Evolutionary conservation across 2,888 invertebrate species (phyloP).

Genomic region (Alentia gelatinosa): DNA sequence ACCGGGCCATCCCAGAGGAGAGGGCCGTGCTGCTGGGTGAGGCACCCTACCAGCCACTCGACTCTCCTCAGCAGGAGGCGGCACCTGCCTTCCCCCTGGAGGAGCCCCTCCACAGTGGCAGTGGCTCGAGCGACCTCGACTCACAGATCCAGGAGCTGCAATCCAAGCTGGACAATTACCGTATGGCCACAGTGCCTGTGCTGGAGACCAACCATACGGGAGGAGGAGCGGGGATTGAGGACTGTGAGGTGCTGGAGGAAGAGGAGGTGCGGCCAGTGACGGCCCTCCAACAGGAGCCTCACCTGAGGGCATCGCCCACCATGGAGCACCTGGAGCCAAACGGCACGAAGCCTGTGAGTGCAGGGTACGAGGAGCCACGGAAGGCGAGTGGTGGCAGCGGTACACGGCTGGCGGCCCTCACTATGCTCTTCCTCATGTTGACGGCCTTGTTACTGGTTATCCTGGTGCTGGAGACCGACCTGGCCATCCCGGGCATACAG

Average conservation of each 20-base stretch:
- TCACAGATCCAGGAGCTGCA: slow-evolving; percentile 60
- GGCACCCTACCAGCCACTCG: slow-evolving; percentile 41
- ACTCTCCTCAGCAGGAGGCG: slow-evolving; percentile 41
- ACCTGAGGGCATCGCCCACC: background rate
- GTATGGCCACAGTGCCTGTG: background rate
- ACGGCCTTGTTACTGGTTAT: slow-evolving; percentile 55
- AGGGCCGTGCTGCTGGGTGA: background rate
- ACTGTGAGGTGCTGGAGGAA: background rate
- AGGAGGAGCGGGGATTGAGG: background rate
- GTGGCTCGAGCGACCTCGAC: slow-evolving; percentile 56
- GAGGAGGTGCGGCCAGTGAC: background rate
- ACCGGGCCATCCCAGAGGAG: slow-evolving; percentile 47
- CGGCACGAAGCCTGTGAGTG: background rate
- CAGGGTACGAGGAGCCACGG: background rate
- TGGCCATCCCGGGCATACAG: slow-evolving; percentile 61
- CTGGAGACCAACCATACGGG: background rate
- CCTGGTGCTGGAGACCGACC: slow-evolving; percentile 62
- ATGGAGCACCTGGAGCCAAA: slow-evolving; percentile 8
- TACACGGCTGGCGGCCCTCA: background rate
- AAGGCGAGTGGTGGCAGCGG: background rate
- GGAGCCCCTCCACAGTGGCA: no score
- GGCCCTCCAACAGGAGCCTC: background rate
- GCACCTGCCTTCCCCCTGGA: background rate
- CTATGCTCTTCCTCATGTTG: slow-evolving; percentile 37
- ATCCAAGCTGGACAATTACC: slow-evolving; percentile 58